These are phyloP conservation scores for Melanerpes aurifrons DNA, from an alignment of 2,113 vertebrate species.

Conservation along the genomic window DNA sequence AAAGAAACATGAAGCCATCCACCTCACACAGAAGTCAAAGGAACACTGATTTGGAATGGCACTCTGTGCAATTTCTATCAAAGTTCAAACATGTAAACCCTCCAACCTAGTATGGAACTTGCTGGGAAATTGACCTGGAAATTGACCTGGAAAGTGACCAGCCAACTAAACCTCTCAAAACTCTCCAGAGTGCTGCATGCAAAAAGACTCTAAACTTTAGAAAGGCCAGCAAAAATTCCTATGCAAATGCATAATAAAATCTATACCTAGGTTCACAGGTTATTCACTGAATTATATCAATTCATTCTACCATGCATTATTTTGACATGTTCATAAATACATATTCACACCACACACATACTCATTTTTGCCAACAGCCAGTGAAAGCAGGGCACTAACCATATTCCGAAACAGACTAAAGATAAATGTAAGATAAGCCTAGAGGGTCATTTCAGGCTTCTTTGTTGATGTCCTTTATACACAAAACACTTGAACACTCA, in stretches of 20 bases:
- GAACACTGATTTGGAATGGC: not conserved
- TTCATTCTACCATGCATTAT: not conserved
- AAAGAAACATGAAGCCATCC: not conserved
- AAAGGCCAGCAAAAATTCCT: not conserved
- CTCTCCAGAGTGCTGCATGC: not conserved
- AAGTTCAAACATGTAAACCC: not conserved
- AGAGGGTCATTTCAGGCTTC: not conserved
- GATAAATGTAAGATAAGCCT: not conserved
- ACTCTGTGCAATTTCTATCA: not conserved
- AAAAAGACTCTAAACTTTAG: not conserved
- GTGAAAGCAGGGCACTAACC: not conserved
- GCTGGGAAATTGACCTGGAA: not conserved
- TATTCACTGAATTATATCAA: not conserved
- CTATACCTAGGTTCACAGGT: not conserved
- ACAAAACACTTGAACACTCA: not conserved
- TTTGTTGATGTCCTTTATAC: not conserved
- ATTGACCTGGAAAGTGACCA: not conserved
- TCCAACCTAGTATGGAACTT: not conserved
- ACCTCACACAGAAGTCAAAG: not conserved
- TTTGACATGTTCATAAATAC: not conserved
- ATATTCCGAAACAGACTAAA: not conserved
- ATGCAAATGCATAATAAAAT: not conserved
- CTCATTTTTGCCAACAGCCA: not conserved
- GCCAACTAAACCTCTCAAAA: slow-evolving; percentile 9
- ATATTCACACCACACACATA: not conserved